A percentile compares a stretch with the other conserved stretches of the same genome.
phyloP scores from a whole-genome alignment of 2,888 invertebrate genomes.

The Drosophila stalkeri region DNA sequence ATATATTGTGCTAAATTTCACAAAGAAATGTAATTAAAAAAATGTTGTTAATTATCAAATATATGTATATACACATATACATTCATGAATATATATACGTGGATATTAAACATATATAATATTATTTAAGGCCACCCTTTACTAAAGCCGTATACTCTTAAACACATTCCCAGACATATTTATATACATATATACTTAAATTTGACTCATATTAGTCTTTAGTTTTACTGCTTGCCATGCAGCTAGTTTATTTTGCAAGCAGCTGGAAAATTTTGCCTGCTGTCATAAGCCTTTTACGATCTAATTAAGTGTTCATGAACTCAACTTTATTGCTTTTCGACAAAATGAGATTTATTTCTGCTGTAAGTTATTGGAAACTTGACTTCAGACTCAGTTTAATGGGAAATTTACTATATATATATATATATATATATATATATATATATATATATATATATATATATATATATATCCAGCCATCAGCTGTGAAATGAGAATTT shows the following conservation, averaged over 20 bases:
- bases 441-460: not conserved
- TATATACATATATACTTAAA: not conserved
- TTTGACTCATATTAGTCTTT: not conserved
- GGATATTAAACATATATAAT: not conserved
- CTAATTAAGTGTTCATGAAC: not conserved
- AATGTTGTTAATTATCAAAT: too few species aligned
- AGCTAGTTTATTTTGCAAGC: not conserved
- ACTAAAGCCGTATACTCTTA: not conserved
- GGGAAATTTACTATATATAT: not conserved
- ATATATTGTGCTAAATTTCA: too few species aligned
- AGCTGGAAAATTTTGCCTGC: not conserved
- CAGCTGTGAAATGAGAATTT: conserved; percentile 6
- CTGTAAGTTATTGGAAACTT: not conserved
- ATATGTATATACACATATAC: not conserved
- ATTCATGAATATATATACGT: not conserved
- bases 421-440: not conserved
- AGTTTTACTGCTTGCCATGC: not conserved
- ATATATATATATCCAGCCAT: not conserved
- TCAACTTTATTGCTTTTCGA: not conserved
- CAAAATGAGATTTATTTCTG: not conserved
- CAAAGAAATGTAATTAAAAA: too few species aligned
- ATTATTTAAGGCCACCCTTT: not conserved
- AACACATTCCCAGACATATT: not conserved
- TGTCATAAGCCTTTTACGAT: not conserved
- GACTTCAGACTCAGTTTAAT: not conserved